Conservation (phyloP, 2,797 vertebrate species). For the Buceros bicornis region DNA sequence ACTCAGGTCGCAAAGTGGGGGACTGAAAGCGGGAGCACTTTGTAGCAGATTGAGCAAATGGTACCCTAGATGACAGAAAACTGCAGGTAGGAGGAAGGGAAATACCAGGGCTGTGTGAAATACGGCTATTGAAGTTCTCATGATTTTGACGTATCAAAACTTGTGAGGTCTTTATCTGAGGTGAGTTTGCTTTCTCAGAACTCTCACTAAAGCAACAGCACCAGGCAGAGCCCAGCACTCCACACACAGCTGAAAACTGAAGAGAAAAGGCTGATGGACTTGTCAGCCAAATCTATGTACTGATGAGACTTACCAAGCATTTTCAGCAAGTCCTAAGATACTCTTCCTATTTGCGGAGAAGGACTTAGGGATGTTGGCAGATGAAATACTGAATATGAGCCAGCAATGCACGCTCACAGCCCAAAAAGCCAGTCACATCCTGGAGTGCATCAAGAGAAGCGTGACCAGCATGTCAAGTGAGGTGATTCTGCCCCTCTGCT, state of each 20-base stretch:
- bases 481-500: too few relatives aligned
- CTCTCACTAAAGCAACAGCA: not conserved
- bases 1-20: not conserved
- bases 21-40: not conserved
- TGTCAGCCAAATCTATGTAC: not conserved
- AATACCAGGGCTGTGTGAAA: not conserved
- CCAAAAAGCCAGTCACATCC: too few relatives aligned
- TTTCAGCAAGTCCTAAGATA: not conserved
- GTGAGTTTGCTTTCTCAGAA: not conserved
- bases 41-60: constrained; percentile 39
- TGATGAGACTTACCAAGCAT: not conserved
- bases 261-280: not conserved
- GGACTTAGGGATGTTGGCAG: too few relatives aligned
- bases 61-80: not conserved
- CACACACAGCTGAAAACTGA: not conserved
- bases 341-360: not conserved
- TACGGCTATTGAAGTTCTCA: not conserved
- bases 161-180: not conserved
- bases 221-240: not conserved
- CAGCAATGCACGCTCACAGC: too few relatives aligned
- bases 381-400: too few relatives aligned
- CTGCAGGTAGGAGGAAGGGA: not conserved
- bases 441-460: too few relatives aligned
- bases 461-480: too few relatives aligned
- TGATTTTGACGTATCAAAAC: not conserved